Evolutionary conservation across 2,113 vertebrate genomes (phyloP).

Genomic region (Crotalus helleri): DNA sequence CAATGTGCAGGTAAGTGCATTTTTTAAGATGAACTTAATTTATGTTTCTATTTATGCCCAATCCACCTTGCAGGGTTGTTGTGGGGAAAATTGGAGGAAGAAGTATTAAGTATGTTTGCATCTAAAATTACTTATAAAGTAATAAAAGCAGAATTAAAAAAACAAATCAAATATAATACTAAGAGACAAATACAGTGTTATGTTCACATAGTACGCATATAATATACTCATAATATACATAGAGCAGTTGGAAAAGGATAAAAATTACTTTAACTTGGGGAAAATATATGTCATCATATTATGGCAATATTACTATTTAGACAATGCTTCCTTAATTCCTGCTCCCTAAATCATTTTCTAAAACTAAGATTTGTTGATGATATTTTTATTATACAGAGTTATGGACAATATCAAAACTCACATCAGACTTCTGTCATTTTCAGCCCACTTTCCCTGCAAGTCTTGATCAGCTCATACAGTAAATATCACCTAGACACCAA

Average conservation of each 20-base stretch:
- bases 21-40: neutral
- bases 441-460: neutral
- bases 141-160: neutral
- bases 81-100: neutral
- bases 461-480: neutral
- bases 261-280: neutral
- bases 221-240: neutral
- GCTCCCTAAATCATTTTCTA: neutral
- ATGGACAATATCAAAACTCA: neutral
- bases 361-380: neutral
- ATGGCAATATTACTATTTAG: neutral
- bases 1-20: slow-evolving; percentile 81
- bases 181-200: neutral
- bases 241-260: neutral
- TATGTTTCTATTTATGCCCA: neutral
- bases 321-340: neutral
- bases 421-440: neutral
- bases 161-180: neutral
- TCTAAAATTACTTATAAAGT: neutral
- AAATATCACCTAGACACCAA: neutral
- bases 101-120: neutral
- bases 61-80: neutral
- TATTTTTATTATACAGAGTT: neutral
- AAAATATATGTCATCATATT: neutral
- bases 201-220: neutral